These are phyloP conservation scores for Pseudopipra pipra DNA, from an alignment of 2,113 vertebrate genomes.

Conservation along the genomic window DNA sequence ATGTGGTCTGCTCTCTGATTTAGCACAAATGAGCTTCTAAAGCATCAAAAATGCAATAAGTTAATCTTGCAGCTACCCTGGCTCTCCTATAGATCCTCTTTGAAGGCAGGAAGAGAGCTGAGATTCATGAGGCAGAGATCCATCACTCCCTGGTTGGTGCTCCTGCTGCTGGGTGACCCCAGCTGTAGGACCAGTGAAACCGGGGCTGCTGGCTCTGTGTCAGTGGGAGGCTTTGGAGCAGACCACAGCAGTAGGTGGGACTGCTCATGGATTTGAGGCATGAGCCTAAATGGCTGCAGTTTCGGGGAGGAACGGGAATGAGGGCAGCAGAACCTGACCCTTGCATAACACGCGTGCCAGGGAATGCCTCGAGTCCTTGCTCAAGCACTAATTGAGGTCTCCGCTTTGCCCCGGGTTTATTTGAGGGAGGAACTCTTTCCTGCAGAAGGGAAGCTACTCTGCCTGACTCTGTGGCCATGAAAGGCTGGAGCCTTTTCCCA, in stretches of 20 bases:
- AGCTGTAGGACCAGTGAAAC: background rate
- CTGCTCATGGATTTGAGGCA: background rate
- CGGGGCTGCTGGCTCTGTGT: background rate
- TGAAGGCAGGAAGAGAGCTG: background rate
- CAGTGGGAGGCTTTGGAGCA: background rate
- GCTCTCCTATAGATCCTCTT: background rate
- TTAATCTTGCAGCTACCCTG: background rate
- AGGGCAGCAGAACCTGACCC: conserved; percentile 55
- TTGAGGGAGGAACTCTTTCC: background rate
- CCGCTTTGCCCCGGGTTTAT: background rate
- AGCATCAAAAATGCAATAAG: background rate
- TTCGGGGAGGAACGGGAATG: conserved; percentile 42
- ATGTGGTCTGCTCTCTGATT: background rate
- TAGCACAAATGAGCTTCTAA: background rate
- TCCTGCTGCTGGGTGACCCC: background rate
- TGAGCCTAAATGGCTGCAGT: conserved; percentile 27
- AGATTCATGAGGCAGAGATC: rapidly evolving
- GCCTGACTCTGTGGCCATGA: background rate
- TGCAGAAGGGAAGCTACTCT: background rate
- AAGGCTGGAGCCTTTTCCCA: background rate
- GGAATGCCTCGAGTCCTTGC: conserved; percentile 42
- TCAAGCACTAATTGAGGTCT: conserved; percentile 47
- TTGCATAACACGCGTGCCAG: background rate
- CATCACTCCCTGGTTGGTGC: background rate
- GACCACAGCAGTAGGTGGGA: background rate